These are phyloP conservation scores for Drosophila ustulata DNA, from an alignment of 2,888 invertebrate species.

Conservation along the genomic window DNA sequence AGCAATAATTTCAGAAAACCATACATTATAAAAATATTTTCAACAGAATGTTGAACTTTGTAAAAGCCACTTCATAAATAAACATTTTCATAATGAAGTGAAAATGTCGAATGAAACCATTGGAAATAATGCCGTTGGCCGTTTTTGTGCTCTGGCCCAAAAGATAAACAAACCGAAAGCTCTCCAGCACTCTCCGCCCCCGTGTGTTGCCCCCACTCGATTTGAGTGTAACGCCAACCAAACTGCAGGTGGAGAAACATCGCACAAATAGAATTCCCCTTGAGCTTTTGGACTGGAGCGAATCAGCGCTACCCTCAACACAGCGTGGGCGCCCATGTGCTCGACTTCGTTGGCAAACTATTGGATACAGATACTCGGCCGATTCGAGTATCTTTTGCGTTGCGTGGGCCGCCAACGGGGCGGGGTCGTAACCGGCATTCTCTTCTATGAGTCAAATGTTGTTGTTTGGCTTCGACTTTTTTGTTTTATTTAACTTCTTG, in stretches of 20 bases:
- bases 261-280: slow-evolving; percentile 4
- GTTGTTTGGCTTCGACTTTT: not conserved
- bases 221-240: slow-evolving; percentile 54
- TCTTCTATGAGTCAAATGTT: slow-evolving; percentile 28
- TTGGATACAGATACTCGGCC: slow-evolving; percentile 55
- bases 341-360: slow-evolving; percentile 56
- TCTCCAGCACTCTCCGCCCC: not conserved
- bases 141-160: slow-evolving; percentile 2
- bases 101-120: slow-evolving; percentile 1
- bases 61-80: not conserved
- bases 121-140: slow-evolving; percentile 17
- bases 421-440: slow-evolving; percentile 29
- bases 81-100: slow-evolving; percentile 5
- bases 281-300: slow-evolving; percentile 50
- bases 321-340: slow-evolving; percentile 66
- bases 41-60: not conserved
- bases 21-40: not conserved
- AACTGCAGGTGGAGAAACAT: not conserved
- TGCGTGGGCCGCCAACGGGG: slow-evolving; percentile 50
- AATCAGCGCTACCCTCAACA: slow-evolving; percentile 63
- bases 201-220: not conserved
- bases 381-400: not conserved
- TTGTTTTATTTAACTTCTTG: not conserved
- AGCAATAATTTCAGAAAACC: too few relatives aligned
- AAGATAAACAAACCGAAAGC: slow-evolving; percentile 24